Evolutionary conservation across 2,888 invertebrate species (phyloP).

Genomic region (Tineola bisselliella): DNA sequence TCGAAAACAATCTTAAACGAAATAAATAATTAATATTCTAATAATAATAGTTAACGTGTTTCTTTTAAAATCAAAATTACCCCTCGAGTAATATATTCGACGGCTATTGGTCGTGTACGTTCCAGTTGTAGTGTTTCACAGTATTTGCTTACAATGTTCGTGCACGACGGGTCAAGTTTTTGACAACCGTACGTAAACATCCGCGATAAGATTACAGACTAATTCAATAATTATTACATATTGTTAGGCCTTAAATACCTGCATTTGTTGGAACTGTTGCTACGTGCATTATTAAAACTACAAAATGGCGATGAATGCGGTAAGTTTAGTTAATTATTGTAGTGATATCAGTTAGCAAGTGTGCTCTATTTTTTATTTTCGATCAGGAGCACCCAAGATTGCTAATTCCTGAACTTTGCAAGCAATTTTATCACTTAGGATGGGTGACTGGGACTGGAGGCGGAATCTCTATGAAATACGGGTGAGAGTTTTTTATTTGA

Average conservation of each 20-base stretch:
- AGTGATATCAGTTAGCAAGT: not conserved
- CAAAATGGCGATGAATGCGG: not conserved
- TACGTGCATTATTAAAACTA: not conserved
- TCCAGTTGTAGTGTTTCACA: no score
- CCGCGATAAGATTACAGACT: not conserved
- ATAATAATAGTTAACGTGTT: no score
- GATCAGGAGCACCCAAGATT: conserved; percentile 79
- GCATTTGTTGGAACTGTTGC: not conserved
- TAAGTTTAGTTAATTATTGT: not conserved
- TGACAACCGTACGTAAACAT: not conserved
- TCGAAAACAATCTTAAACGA: not conserved
- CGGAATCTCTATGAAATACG: conserved; percentile 88
- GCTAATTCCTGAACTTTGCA: conserved; percentile 89
- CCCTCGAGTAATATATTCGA: no score
- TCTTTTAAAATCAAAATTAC: no score
- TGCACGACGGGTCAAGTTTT: not conserved
- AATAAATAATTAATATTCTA: not conserved
- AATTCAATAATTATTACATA: not conserved
- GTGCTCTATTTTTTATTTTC: not conserved
- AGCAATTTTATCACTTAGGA: conserved; percentile 90
- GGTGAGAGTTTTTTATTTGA: conserved; percentile 58
- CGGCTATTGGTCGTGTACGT: no score
- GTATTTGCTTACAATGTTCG: no score
- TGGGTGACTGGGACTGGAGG: conserved; percentile 99
- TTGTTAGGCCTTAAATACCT: not conserved